Evolutionary conservation across 2,888 invertebrate genomes (phyloP), one percentile per base, ranked within the genome.

Genomic region (Synanthedon andrenaeformis): DNA sequence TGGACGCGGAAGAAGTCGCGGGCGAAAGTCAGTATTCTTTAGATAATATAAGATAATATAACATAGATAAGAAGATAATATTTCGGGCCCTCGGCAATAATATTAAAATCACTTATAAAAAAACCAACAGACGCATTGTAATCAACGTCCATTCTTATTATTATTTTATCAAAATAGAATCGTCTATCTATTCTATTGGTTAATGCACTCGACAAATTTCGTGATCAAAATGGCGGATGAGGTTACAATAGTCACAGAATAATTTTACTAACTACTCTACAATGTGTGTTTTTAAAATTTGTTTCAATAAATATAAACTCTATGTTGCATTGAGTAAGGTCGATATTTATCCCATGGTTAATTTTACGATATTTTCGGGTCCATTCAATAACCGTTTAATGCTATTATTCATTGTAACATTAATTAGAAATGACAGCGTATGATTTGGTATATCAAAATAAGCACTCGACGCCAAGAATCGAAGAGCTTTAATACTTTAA

Each of bases 171-270:
- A 23, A 49, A 49, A 49, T 49, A 12, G 19, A 49, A 19, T 23
- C 49, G 19, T 14, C 17, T 17, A 23, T 23, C 23, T 5, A 23
- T 23, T 23, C 23, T 23, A 10, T 19, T 10, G 12, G 19, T 49
- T 45, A 23, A 49, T 19, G 49, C 49, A 49, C 49, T 49, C 49
- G 17, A 49, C 13, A 49, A 49, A 49, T 8, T 28, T 57, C 65
- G 65, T 64, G 65, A 64, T 48, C 52, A 19, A 13, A 59, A 54
- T 64, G 63, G 62, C 64, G 55, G 19, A n/a, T 61, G 59, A 65
- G 65, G 65, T 61, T 64, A 60, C 19, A 41, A 13, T 41, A 51
- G 51, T 51, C 51, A 51, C 51, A 51, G 23, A 49, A 17, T 49
- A 49, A 49, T 49, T 49, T 11, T 49, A 49, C 8, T 49, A 45